Evolutionary conservation across 2,797 vertebrate species (phyloP).

Genomic region (Danio kyathit): DNA sequence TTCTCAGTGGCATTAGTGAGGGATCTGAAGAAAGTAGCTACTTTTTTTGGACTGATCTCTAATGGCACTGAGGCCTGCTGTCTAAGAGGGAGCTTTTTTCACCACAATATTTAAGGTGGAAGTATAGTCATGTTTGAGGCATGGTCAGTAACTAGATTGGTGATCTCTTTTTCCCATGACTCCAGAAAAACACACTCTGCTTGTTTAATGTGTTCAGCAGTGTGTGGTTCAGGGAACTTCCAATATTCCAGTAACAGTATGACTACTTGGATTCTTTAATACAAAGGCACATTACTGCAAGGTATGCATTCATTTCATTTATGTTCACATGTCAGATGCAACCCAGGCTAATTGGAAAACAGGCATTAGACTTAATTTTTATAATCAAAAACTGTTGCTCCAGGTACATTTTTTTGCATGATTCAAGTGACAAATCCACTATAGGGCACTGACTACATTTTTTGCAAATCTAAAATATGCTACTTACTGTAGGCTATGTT

Average conservation of each 20-base stretch:
- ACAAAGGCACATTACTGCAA: not conserved
- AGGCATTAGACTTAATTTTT: no score
- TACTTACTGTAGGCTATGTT: no score
- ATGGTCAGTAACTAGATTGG: not conserved
- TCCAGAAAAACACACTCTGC: not conserved
- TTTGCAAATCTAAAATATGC: no score
- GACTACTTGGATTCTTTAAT: not conserved
- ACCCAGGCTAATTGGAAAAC: no score
- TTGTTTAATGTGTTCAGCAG: conserved; percentile 13
- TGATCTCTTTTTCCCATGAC: not conserved
- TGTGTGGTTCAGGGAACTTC: not conserved
- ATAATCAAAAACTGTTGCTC: no score
- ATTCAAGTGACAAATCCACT: no score
- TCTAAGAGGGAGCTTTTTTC: conserved; percentile 37
- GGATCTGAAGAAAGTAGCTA: conserved; percentile 30
- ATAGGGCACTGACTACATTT: no score
- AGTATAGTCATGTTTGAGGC: not conserved
- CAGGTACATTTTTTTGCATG: no score
- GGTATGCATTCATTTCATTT: conserved; percentile 7
- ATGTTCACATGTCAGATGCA: conserved; percentile 39
- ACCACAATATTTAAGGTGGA: conserved; percentile 8
- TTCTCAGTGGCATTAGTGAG: conserved; percentile 27
- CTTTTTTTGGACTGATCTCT: not conserved
- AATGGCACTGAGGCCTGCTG: conserved; percentile 12
- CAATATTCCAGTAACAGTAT: not conserved